A percentile compares a stretch with the other conserved stretches of the same genome.
phyloP scores from a whole-genome alignment of 2,888 invertebrate species.

The Callinectes sapidus region DNA sequence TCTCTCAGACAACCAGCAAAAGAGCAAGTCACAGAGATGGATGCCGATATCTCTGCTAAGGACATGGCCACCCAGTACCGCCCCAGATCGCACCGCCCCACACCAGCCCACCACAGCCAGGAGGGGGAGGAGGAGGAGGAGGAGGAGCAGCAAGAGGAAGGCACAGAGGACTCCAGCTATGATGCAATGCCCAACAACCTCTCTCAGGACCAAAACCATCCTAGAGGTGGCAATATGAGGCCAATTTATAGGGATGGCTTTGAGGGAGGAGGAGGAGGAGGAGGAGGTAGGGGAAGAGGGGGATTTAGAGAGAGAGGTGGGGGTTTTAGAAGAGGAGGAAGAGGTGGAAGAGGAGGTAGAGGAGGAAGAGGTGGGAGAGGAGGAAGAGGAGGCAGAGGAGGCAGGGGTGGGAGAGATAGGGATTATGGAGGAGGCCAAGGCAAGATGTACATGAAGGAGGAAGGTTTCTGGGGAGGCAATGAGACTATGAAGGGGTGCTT shows the following conservation, averaged over 20 bases:
- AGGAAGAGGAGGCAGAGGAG: neutral
- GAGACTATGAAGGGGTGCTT: neutral
- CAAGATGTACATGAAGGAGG: neutral
- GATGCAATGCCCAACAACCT: neutral
- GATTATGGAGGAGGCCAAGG: neutral
- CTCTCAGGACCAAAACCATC: neutral
- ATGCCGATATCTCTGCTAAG: conserved; percentile 80
- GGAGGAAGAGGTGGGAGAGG: neutral
- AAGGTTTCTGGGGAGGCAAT: neutral
- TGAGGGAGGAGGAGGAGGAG: neutral
- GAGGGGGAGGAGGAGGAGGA: no score
- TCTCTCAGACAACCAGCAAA: neutral
- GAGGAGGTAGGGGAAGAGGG: neutral
- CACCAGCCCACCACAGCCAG: neutral
- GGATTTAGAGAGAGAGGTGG: neutral
- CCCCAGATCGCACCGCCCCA: no score
- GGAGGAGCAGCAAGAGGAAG: neutral
- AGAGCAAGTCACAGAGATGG: conserved; percentile 42
- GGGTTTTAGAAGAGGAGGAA: neutral
- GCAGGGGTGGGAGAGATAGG: neutral
- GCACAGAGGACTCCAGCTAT: neutral
- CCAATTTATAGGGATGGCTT: no score
- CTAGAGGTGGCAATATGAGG: neutral
- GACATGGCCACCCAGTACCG: conserved; percentile 81
- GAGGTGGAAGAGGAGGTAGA: neutral